Evolutionary conservation across 2,113 vertebrate genomes (phyloP).

Genomic region (Nyctereutes procyonoides): DNA sequence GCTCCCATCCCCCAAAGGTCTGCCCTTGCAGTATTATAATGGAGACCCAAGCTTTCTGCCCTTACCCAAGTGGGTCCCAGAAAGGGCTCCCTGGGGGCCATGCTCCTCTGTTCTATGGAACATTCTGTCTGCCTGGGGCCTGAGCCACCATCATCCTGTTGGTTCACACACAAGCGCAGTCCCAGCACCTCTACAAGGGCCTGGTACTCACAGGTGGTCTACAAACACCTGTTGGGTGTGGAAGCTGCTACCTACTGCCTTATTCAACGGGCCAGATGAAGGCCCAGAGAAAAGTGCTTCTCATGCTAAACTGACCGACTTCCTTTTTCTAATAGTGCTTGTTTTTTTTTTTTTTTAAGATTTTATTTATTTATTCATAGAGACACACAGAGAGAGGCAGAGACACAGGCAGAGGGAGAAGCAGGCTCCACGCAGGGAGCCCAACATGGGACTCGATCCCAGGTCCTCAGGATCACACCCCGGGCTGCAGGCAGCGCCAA

Average conservation of each 20-base stretch:
- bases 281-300: background rate
- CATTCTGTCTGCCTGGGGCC: background rate
- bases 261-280: background rate
- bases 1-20: background rate
- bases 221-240: accelerated
- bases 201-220: background rate
- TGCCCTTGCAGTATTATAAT: background rate
- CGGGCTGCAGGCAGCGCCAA: no score
- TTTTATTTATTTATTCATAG: no score
- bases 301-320: background rate
- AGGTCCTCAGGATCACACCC: no score
- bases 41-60: background rate
- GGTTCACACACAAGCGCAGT: background rate
- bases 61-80: background rate
- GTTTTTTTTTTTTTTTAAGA: no score
- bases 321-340: background rate
- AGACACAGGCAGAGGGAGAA: no score
- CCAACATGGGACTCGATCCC: no score
- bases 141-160: no score
- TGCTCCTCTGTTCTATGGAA: background rate
- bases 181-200: background rate
- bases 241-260: background rate
- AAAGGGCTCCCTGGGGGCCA: background rate
- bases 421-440: no score
- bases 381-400: no score